Base-by-base conservation (phyloP, 2,113 vertebrate genomes). In the Eurypyga helias region DNA sequence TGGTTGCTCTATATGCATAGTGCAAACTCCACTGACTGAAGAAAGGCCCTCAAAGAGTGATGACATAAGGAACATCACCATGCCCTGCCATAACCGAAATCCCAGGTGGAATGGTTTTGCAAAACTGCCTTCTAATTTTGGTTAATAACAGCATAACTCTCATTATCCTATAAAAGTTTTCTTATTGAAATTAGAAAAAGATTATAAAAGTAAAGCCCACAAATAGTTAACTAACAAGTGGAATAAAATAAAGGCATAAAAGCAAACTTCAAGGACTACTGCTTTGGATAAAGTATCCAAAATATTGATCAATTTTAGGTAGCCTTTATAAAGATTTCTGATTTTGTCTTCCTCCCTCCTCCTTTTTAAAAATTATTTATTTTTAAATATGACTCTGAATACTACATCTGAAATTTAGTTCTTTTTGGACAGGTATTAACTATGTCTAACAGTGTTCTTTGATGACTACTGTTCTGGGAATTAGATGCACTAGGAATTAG, bases 281-380 rank as follows among this genome's bases (percentile, higher is more conserved):
- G 28, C 46, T 61, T 46, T 29, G 9, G 43, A 54, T 24, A 34
- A 26, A 61, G 45, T 16, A 70, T 15, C 16, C 36, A 26, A 90
- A 82, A 73, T 57, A 70, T 0, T 55, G 28, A 57, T 11, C 33
- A 61, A 23, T 61, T 65, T 36, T 78, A 90, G 65, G 17, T 31
- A 82, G 38, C 3, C 33, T 83, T 71, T 26, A 41, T 31, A 26
- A 2, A 83, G 4, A 29, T 26, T 89, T 52, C 61, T 73, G 16
- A 2, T 5, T 67, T 36, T 71, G 45, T 25, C 25, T 46, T 9
- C 15, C 2, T 13, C 5, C 25, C 9, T 4, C 2, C 9, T 16
- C 17, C 17, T 45, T 45, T 16, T 45, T 10, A 9, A 41, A 41
- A 45, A 45, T 45, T 45, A 45, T 45, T 45, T 4, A 19, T 73